Conservation (phyloP, 2,797 vertebrate genomes). For the Salarias fasciatus region DNA sequence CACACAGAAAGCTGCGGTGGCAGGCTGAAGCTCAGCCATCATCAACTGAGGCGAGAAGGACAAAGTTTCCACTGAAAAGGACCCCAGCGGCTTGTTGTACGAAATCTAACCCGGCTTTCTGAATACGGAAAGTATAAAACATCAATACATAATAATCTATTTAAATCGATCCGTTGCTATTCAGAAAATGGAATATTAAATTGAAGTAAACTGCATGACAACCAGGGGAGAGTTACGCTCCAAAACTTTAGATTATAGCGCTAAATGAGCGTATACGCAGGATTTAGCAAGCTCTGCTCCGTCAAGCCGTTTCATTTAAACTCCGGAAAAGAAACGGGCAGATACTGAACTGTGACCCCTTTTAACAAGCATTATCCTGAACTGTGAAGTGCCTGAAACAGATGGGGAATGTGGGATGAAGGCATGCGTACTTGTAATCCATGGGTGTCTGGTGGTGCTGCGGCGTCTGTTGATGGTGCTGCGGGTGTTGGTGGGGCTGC, state of each 20-base stretch:
- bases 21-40: background rate
- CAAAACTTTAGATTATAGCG: too few species aligned
- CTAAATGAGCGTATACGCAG: background rate
- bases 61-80: background rate
- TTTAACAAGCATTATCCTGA: background rate
- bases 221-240: too few species aligned
- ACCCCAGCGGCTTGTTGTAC: background rate
- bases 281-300: background rate
- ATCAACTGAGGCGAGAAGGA: background rate
- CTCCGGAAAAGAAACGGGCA: background rate
- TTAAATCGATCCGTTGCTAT: too few species aligned
- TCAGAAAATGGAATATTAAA: too few species aligned
- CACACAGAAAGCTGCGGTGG: background rate
- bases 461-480: constrained; percentile 82
- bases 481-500: constrained; percentile 76
- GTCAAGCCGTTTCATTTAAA: background rate
- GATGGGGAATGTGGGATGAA: constrained; percentile 1
- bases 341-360: background rate
- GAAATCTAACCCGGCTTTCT: too few species aligned
- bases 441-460: constrained; percentile 91
- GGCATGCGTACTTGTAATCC: constrained; percentile 93
- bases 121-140: too few species aligned
- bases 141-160: too few species aligned
- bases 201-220: too few species aligned
- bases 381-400: background rate